These are phyloP conservation scores for Agrochola circellaris DNA, from an alignment of 2,888 invertebrate species.

Conservation along the genomic window DNA sequence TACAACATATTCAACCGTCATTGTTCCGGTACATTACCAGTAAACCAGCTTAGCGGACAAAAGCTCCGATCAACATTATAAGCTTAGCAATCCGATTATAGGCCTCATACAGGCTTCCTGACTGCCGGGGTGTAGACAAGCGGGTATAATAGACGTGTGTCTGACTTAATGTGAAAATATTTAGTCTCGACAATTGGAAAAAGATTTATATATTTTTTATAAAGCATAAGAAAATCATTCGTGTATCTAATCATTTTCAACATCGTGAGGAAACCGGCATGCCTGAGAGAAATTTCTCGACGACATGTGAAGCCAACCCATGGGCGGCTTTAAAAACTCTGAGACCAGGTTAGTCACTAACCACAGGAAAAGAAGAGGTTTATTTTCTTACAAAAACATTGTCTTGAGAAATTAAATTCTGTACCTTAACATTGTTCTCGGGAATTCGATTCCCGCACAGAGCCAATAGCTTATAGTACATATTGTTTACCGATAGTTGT, in stretches of 20 bases:
- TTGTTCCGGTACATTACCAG: slow-evolving; percentile 4
- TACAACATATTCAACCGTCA: slow-evolving; percentile 8
- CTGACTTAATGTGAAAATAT: too few species aligned
- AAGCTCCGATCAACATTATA: slow-evolving; percentile 40
- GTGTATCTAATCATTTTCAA: too few species aligned
- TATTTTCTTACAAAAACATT: not conserved
- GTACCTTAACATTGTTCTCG: not conserved
- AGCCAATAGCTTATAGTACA: not conserved
- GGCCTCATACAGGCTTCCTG: slow-evolving; percentile 12
- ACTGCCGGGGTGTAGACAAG: not conserved
- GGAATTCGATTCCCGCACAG: not conserved
- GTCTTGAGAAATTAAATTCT: not conserved
- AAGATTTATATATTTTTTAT: not conserved
- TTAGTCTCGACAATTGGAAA: not conserved
- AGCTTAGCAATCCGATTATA: slow-evolving; percentile 44
- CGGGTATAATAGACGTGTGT: not conserved
- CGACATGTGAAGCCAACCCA: too few species aligned
- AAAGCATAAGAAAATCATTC: not conserved
- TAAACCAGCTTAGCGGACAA: slow-evolving; percentile 32
- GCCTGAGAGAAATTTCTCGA: too few species aligned
- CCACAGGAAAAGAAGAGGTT: too few species aligned
- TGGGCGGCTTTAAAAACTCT: too few species aligned
- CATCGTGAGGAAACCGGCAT: too few species aligned
- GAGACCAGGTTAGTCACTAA: too few species aligned
- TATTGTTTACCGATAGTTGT: not conserved